Evolutionary conservation across 2,888 invertebrate genomes (phyloP), one percentile per base, ranked within the genome.

Genomic region (Chymomyza fuscimana): DNA sequence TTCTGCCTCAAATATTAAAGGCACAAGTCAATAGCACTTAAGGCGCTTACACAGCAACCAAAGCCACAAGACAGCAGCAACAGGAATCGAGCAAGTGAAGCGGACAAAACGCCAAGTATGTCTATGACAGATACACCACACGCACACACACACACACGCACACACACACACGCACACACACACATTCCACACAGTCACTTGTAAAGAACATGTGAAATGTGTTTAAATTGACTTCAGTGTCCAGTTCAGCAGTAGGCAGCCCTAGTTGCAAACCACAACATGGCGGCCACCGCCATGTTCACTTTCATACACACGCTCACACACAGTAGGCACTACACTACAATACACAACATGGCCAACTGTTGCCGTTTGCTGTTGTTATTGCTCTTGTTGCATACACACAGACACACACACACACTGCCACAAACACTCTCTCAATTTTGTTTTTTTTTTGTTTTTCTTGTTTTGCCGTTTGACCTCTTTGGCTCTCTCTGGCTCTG

Each of bases 1-100:
- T 86, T 81, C 81, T 86, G 85, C 81, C 70, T 82, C 71, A 78
- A 69, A 75, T 78, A 77, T 78, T 78, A 69, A 80, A 77, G 73
- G 77, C 72, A 66, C 71, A 68, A 74, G 71, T 69, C 72, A 76
- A 73, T 70, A 66, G 61, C 76, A 72, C 74, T 79, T 73, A 58
- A 75, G 69, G 66, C 66, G 70, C 72, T 70, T 77, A 68, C 40
- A 46, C 40, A 46, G 40, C 40, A 46, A 46, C 40, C 40, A 46
- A 46, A 46, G 12, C 40, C 40, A 7, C 60, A 15, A n/a, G 60
- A 29, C 10, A 32, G n/a, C 36, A 60, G 12, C 25, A 25, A 46
- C 12, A 46, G 40, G 12, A 12, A 12, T 46, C 10, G 40, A 46
- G 40, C 12, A 12, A 46, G 40, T 12, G 40, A 46, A 32, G 32